These are phyloP conservation scores for Centropus unirufus DNA, from an alignment of 2,113 vertebrate genomes.

Conservation along the genomic window DNA sequence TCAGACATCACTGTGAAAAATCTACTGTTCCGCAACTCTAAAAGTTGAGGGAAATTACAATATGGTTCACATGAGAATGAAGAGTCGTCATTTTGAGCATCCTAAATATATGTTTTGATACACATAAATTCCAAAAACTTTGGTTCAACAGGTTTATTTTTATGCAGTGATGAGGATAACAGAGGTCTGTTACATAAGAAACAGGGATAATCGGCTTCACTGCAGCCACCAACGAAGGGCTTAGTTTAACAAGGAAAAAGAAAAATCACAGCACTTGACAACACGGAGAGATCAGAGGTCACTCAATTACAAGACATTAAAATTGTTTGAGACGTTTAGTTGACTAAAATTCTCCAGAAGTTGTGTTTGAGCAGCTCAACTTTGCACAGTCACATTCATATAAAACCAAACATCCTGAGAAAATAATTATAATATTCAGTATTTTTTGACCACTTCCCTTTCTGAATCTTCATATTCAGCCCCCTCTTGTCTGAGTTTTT, in stretches of 20 bases:
- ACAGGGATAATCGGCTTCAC: neutral
- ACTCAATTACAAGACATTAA: neutral
- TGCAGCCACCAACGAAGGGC: neutral
- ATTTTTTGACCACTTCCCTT: slow-evolving; percentile 7
- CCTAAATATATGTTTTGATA: neutral
- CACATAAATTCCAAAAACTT: neutral
- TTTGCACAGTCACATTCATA: neutral
- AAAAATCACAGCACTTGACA: neutral
- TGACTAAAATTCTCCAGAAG: neutral
- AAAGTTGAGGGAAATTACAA: neutral
- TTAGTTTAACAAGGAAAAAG: neutral
- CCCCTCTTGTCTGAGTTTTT: neutral
- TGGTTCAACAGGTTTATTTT: neutral
- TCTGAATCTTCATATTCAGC: neutral
- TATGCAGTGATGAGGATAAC: neutral
- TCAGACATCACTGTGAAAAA: neutral
- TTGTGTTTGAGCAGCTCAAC: neutral
- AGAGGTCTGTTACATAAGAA: neutral
- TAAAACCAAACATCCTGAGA: neutral
- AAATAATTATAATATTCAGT: neutral
- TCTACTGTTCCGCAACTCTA: neutral
- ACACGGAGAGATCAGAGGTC: neutral
- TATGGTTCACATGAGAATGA: neutral
- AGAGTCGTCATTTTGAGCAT: neutral
- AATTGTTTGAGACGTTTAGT: neutral